phyloP scores from a whole-genome alignment of 2,797 vertebrate species.

The Hozukius guyotensis region DNA sequence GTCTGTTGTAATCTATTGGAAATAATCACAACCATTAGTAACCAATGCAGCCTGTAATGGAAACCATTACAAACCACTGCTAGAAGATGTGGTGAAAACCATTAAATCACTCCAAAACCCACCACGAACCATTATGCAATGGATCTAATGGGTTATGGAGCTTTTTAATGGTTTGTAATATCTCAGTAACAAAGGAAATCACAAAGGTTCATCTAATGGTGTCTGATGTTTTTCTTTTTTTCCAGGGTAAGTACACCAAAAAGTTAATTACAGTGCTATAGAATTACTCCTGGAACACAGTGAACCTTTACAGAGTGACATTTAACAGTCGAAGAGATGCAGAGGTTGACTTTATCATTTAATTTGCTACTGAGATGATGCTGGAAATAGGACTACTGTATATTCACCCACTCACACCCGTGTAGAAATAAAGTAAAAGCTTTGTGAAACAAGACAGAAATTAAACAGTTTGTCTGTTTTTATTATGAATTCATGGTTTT shows the following conservation, averaged over 20 bases:
- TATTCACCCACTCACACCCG: constrained; percentile 18
- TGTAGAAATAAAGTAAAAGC: not conserved
- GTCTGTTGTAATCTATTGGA: constrained; percentile 20
- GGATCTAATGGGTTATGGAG: constrained; percentile 12
- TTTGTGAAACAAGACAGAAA: constrained; percentile 9
- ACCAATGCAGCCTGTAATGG: constrained; percentile 33
- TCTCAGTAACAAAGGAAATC: constrained; percentile 37
- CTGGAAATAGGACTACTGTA: constrained; percentile 39
- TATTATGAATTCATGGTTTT: not conserved
- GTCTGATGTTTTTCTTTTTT: constrained; percentile 16
- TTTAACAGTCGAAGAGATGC: constrained; percentile 47
- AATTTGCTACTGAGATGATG: constrained; percentile 36
- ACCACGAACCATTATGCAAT: constrained; percentile 10
- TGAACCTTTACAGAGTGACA: constrained; percentile 50
- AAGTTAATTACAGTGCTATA: constrained; percentile 50
- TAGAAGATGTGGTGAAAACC: constrained; percentile 16
- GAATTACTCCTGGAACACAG: constrained; percentile 32
- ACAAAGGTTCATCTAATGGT: constrained; percentile 23
- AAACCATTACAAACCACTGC: constrained; percentile 41
- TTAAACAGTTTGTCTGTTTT: not conserved
- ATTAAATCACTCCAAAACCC: constrained; percentile 22
- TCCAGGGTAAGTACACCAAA: constrained; percentile 10
- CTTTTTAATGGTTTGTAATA: constrained; percentile 24
- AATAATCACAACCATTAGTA: constrained; percentile 35
- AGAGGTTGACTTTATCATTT: constrained; percentile 54